Evolutionary conservation across 2,113 vertebrate species (phyloP), one percentile per base, ranked within the genome.

Genomic region (Brevimyrus niger): DNA sequence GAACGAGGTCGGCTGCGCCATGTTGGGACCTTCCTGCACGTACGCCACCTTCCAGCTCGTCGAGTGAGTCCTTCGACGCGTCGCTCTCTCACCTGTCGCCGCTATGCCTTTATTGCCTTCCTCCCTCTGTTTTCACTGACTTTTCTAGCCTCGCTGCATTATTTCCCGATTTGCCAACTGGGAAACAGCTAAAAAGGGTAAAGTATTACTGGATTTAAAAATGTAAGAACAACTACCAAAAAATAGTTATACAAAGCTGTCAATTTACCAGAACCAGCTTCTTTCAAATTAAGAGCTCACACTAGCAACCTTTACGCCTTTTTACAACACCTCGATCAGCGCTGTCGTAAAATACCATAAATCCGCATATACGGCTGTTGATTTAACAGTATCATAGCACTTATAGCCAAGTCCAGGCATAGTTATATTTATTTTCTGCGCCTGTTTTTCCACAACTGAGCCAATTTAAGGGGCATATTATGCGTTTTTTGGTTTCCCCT

Each of bases 1-100:
- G 0, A 5, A 13, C 0, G 1, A 0, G 0, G 90, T 97, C 88
- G 98, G 98, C 51, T 99, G 97, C 91, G 96, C 93, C 6, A 92
- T 99, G 88, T 94, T 99, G 84, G 98, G 98, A 17, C 98, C 98
- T 0, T 95, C 96, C 0, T 99, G 98, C 90, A 98, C 97, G 31
- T 96, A 96, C 0, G 96, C 97, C 17, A 97, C 97, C 47, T 97
- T 92, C 91, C 96, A 97, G 83, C 96, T 99, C 93, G 93, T 97
- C 85, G 97, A 97, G 98, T 99, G 96, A 97, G 98, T 97, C 91
- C 23, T 9, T 50, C 31, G 38, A 47, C 58, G 23, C 27, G 19
- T 31, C 27, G 1, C 61, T 69, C 4, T 69, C n/a, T 27, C 58
- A 15, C 21, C n/a, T 13, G 5, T 9, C 1, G 3, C 13, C 80